Conservation (phyloP, 2,113 vertebrate genomes). For the Sisor rabdophorus region DNA sequence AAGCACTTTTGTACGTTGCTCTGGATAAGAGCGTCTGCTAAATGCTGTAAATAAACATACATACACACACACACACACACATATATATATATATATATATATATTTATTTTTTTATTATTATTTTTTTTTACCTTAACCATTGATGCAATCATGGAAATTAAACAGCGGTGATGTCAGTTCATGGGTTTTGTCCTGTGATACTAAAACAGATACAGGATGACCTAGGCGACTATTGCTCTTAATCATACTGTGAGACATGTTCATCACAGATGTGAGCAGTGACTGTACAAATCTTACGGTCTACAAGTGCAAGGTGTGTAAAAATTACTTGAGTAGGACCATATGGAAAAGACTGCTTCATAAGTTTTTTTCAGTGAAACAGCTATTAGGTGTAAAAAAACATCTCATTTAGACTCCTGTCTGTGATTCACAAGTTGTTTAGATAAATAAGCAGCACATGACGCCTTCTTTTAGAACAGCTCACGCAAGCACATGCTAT, state of each 20-base stretch:
- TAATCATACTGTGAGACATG: neutral
- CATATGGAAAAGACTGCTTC: conserved; percentile 12
- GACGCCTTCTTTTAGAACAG: neutral
- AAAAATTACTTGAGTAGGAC: neutral
- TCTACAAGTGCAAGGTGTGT: neutral
- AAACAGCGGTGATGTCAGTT: conserved; percentile 19
- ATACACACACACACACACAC: too few species aligned
- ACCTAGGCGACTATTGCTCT: conserved; percentile 2
- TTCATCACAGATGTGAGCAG: conserved; percentile 17
- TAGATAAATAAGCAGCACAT: conserved; percentile 13
- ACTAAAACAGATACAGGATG: conserved; percentile 21
- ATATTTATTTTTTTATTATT: too few species aligned
- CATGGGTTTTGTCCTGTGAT: neutral
- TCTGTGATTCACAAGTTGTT: conserved; percentile 36
- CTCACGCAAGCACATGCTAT: neutral
- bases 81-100: too few species aligned
- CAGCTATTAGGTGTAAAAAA: neutral
- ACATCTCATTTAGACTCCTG: conserved; percentile 16
- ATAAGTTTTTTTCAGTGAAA: conserved; percentile 8
- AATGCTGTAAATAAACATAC: too few species aligned
- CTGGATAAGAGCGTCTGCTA: too few species aligned
- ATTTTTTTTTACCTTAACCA: conserved; percentile 15
- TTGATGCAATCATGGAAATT: conserved; percentile 2
- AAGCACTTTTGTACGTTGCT: too few species aligned
- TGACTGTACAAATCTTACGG: neutral